phyloP scores from a whole-genome alignment of 2,113 vertebrate species.

The Probosciger aterrimus region DNA sequence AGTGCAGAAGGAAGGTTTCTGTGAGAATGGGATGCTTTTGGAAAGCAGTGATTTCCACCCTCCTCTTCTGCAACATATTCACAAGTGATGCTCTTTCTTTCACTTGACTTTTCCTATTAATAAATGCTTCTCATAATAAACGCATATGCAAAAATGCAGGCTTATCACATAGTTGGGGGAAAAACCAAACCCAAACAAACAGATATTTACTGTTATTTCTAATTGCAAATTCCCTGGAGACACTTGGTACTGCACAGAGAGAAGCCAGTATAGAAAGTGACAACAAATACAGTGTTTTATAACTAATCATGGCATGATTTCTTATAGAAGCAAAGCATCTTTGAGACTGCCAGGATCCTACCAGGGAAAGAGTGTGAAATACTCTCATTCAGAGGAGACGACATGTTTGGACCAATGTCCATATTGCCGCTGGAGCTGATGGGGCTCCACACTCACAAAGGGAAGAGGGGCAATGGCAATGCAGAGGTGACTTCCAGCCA shows the following conservation, averaged over 20 bases:
- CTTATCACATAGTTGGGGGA: not conserved
- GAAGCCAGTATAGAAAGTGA: not conserved
- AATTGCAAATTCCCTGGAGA: not conserved
- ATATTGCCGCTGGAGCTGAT: not conserved
- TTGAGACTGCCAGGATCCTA: not conserved
- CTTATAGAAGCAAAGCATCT: not conserved
- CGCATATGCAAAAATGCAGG: not conserved
- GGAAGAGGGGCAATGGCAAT: not conserved
- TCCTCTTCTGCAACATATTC: rapidly evolving
- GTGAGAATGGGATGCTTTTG: not conserved
- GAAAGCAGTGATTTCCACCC: not conserved
- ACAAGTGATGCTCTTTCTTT: not conserved
- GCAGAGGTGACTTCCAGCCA: not conserved
- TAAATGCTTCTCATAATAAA: not conserved
- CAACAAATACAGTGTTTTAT: not conserved
- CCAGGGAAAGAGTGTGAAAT: not conserved
- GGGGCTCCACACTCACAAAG: not conserved
- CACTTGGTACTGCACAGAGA: not conserved
- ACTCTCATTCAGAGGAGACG: not conserved
- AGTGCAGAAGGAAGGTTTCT: not conserved
- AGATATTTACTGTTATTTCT: not conserved
- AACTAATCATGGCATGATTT: not conserved
- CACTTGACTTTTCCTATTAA: not conserved
- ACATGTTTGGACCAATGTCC: not conserved
- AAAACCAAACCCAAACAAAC: not conserved